Conservation (phyloP, 2,113 vertebrate genomes). For the Sylvilagus bachmani region DNA sequence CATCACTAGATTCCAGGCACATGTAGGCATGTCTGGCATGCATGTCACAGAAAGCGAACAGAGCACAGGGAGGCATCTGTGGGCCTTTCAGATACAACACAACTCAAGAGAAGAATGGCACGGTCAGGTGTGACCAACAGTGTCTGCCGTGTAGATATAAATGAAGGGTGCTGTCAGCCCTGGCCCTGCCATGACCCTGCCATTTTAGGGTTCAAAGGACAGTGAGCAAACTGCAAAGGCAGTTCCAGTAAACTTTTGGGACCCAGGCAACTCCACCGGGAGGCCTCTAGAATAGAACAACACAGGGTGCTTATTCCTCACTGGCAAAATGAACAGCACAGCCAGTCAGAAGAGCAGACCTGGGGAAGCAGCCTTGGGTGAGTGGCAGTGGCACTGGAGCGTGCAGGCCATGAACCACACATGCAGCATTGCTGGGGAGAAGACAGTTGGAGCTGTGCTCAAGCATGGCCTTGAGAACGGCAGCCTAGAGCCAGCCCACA, state of each 20-base stretch:
- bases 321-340: neutral
- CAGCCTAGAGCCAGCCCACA: neutral
- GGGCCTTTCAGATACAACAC: neutral
- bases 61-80: neutral
- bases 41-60: neutral
- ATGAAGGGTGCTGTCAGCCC: no score
- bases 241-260: neutral
- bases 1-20: neutral
- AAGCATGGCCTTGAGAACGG: neutral
- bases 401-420: neutral
- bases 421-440: no score
- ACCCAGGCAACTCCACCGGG: neutral
- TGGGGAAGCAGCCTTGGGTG: no score
- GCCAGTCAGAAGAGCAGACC: no score
- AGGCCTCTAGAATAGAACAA: neutral
- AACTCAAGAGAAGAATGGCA: neutral
- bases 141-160: neutral
- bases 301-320: neutral
- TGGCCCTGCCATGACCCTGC: neutral
- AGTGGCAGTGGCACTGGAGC: neutral
- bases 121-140: no score
- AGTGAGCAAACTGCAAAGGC: neutral
- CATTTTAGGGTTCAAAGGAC: neutral
- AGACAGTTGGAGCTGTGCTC: fast-evolving
- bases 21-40: neutral